These are phyloP conservation scores for Anabacerthia variegaticeps DNA, from an alignment of 2,797 vertebrate genomes.

Conservation along the genomic window DNA sequence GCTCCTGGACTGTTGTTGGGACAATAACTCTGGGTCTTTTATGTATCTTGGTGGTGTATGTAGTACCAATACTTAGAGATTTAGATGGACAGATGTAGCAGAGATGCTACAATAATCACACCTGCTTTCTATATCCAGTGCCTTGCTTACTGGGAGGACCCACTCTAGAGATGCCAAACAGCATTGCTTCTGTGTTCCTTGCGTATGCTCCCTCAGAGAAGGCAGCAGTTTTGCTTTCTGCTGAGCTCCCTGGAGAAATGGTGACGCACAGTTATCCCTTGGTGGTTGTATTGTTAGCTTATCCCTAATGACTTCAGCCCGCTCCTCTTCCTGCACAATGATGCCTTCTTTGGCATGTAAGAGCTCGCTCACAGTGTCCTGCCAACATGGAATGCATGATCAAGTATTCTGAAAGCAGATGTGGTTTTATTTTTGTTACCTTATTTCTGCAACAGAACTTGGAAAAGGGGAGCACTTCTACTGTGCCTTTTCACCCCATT, in stretches of 20 bases:
- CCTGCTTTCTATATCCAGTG: neutral
- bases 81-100: neutral
- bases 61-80: neutral
- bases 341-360: neutral
- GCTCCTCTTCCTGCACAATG: neutral
- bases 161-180: neutral
- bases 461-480: neutral
- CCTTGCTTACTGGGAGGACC: neutral
- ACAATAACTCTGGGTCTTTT: neutral
- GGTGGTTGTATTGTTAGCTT: neutral
- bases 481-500: neutral
- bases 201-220: neutral
- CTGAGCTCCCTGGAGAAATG: neutral
- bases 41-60: neutral
- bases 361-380: neutral
- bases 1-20: neutral
- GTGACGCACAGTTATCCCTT: neutral
- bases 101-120: neutral
- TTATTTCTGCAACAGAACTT: neutral
- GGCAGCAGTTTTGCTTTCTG: slow-evolving; percentile 1
- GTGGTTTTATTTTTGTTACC: slow-evolving; percentile 3
- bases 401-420: neutral
- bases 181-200: neutral
- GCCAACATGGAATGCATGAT: neutral
- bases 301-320: neutral